Percentiles rank a stretch among this genome's conserved stretches.
phyloP scores from a whole-genome alignment of 2,797 vertebrate genomes.

The Ptychobarbus kaznakovi region DNA sequence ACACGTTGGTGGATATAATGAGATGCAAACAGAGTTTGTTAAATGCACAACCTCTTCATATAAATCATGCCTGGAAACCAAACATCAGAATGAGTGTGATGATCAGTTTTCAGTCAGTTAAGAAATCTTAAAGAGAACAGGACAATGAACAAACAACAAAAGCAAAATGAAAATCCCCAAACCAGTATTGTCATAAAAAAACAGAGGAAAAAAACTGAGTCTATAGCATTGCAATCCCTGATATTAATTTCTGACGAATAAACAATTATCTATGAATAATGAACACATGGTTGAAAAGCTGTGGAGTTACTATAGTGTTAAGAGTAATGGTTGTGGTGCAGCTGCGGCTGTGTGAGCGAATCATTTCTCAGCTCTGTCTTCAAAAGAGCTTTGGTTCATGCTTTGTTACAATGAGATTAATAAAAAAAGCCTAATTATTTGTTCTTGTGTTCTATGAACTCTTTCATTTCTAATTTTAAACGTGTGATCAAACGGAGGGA shows the following conservation, averaged over 20 bases:
- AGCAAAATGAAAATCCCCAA: neutral
- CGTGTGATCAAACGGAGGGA: constrained; percentile 54
- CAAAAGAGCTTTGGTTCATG: constrained; percentile 20
- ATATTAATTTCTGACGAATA: constrained; percentile 1
- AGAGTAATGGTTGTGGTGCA: neutral
- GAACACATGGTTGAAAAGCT: neutral
- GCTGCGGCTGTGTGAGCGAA: neutral
- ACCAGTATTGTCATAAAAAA: neutral
- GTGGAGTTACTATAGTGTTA: neutral
- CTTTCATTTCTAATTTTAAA: constrained; percentile 59
- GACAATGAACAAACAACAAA: neutral
- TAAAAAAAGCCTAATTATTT: constrained; percentile 45
- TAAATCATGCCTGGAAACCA: neutral
- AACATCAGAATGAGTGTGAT: neutral
- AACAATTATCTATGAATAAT: constrained; percentile 9
- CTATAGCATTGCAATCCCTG: neutral
- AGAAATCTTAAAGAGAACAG: neutral
- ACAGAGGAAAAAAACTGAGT: neutral
- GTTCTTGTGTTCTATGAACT: constrained; percentile 51
- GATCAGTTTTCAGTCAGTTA: neutral
- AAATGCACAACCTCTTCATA: neutral
- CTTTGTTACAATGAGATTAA: constrained; percentile 43
- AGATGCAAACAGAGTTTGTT: neutral
- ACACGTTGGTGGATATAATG: neutral
- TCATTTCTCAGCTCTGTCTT: constrained; percentile 17